Conservation (phyloP, 2,797 vertebrate species). For the Hypotaenidia okinawae region DNA sequence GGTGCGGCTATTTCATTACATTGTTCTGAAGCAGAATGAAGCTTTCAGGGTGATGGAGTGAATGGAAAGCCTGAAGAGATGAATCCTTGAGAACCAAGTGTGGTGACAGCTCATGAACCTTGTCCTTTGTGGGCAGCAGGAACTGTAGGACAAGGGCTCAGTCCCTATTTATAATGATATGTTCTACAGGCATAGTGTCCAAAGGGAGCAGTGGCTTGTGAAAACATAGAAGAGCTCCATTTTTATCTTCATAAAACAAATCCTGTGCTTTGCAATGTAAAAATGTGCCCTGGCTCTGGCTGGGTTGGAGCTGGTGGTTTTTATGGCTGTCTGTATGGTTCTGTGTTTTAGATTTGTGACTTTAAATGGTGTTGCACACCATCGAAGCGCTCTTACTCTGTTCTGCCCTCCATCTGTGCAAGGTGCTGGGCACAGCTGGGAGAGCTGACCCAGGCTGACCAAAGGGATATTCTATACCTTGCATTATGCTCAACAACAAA, state of each 20-base stretch:
- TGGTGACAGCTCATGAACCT: background rate
- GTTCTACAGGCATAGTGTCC: accelerated
- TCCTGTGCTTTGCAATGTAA: background rate
- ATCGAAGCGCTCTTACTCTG: background rate
- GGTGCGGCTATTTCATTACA: background rate
- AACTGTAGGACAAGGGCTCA: background rate
- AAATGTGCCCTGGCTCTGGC: background rate
- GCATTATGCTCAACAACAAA: background rate
- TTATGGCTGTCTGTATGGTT: background rate
- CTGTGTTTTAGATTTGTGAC: background rate
- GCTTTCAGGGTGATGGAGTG: background rate
- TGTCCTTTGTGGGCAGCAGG: background rate
- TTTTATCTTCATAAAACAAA: background rate
- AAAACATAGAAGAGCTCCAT: background rate
- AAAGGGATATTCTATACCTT: background rate
- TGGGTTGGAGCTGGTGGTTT: background rate
- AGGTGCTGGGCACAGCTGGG: background rate
- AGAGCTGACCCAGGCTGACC: background rate
- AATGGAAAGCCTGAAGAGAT: background rate
- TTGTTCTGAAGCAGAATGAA: background rate
- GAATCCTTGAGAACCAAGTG: background rate
- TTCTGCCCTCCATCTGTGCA: background rate
- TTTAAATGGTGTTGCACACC: background rate
- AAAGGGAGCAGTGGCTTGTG: background rate
- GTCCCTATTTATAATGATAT: background rate